These are phyloP conservation scores for Drosophila kepulauana DNA, from an alignment of 1,140 invertebrate genomes.

Conservation along the genomic window DNA sequence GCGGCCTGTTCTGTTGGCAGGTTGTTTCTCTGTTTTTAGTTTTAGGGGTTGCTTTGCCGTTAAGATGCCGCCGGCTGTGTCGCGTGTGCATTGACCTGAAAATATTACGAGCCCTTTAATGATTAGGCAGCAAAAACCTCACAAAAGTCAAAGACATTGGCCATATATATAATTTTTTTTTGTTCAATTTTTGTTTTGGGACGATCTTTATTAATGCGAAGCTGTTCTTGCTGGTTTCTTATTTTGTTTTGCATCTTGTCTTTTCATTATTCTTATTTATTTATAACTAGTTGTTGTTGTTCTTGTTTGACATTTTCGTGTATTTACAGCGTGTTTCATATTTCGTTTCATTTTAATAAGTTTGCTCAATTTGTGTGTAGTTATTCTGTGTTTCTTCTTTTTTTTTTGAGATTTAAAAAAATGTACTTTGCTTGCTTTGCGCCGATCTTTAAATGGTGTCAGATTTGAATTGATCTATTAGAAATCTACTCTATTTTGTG, in stretches of 20 bases:
- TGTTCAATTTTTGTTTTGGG: conserved; percentile 60
- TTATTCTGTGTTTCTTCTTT: conserved; percentile 7
- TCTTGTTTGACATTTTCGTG: conserved; percentile 46
- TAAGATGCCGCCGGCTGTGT: conserved; percentile 58
- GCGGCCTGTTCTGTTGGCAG: conserved; percentile 26
- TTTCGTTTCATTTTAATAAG: conserved; percentile 55
- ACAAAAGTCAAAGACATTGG: conserved; percentile 2
- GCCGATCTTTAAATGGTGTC: conserved; percentile 30
- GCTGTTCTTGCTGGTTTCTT: conserved; percentile 63
- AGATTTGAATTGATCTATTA: conserved; percentile 64
- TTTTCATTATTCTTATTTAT: conserved; percentile 42
- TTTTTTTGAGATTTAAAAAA: conserved; percentile 43
- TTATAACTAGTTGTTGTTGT: conserved; percentile 52
- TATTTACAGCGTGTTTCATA: conserved; percentile 70
- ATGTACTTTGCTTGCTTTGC: conserved; percentile 54
- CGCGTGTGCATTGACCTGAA: conserved; percentile 75
- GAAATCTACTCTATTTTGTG: conserved; percentile 64
- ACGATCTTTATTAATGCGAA: conserved; percentile 82
- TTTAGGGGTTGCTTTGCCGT: conserved; percentile 62
- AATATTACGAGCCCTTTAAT: conserved; percentile 45
- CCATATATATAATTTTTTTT: conserved; percentile 40
- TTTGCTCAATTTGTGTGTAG: conserved; percentile 45
- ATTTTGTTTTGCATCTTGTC: conserved; percentile 49
- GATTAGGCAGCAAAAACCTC: conserved; percentile 1
- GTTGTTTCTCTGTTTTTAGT: conserved; percentile 26